phyloP scores from a whole-genome alignment of 2,797 vertebrate genomes.

The Poeciliopsis turneri region DNA sequence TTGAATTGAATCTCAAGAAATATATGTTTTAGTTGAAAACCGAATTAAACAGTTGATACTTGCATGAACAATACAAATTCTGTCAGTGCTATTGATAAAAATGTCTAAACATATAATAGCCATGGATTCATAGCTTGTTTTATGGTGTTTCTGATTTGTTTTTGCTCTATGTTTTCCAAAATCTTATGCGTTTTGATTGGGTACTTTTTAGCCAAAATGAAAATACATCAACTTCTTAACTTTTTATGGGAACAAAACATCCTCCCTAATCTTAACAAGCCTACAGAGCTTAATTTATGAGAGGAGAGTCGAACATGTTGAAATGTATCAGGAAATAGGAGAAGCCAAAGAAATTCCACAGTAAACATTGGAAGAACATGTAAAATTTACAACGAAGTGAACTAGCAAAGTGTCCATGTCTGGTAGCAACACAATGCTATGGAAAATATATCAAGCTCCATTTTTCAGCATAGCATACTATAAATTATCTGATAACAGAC shows the following conservation, averaged over 20 bases:
- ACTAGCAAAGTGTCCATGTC: constrained; percentile 35
- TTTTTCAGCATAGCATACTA: constrained; percentile 8
- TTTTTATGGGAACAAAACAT: constrained; percentile 11
- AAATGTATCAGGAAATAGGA: constrained; percentile 60
- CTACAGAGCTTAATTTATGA: constrained; percentile 29
- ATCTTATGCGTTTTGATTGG: not conserved
- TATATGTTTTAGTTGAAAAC: too few species aligned
- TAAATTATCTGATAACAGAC: constrained; percentile 29
- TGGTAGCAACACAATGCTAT: constrained; percentile 28
- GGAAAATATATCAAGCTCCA: constrained; percentile 9
- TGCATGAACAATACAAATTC: not conserved
- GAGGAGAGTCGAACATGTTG: constrained; percentile 48
- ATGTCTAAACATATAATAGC: not conserved
- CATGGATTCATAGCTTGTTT: not conserved
- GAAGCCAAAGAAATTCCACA: constrained; percentile 63
- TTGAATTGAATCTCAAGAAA: not conserved
- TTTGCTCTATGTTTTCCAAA: not conserved
- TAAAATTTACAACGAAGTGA: constrained; percentile 40
- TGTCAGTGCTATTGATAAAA: not conserved
- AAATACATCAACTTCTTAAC: not conserved
- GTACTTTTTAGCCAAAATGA: not conserved
- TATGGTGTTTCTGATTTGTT: not conserved
- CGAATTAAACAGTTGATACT: not conserved
- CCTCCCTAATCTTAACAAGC: constrained; percentile 24
- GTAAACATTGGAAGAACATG: constrained; percentile 49